Percentiles rank a stretch among this genome's conserved stretches.
Evolutionary conservation across 2,888 invertebrate species (phyloP).

Genomic region (Cephus pygmeus): DNA sequence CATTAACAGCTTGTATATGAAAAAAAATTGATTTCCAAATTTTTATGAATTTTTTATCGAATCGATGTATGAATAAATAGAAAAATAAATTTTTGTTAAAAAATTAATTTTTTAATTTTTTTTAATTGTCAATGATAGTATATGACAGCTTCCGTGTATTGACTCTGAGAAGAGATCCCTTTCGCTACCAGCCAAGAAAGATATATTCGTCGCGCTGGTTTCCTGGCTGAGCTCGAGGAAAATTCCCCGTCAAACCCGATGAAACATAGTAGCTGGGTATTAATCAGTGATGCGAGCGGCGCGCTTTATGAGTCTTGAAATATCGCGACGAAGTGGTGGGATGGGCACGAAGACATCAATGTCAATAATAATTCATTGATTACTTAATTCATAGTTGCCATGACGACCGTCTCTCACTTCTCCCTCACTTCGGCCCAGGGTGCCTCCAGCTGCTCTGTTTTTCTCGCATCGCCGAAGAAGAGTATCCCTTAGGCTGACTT

Average conservation of each 20-base stretch:
- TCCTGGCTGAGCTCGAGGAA: not conserved
- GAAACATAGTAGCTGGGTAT: constrained; percentile 53
- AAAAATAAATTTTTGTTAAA: too few relatives aligned
- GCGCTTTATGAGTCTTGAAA: constrained; percentile 56
- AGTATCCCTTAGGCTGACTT: constrained; percentile 36
- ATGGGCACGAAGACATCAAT: constrained; percentile 61
- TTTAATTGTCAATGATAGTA: not conserved
- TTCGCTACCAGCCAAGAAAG: not conserved
- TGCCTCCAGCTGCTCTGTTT: constrained; percentile 56
- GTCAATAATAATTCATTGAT: constrained; percentile 67
- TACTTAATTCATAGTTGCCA: constrained; percentile 64
- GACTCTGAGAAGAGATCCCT: not conserved
- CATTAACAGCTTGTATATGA: too few relatives aligned
- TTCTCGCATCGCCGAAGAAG: constrained; percentile 55
- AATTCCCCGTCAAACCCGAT: constrained; percentile 36
- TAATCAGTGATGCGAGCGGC: constrained; percentile 51
- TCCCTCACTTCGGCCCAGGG: constrained; percentile 22
- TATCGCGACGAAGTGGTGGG: constrained; percentile 42
- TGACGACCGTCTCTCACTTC: constrained; percentile 56
- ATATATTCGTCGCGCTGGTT: not conserved
- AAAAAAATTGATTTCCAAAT: not conserved
- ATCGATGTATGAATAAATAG: not conserved
- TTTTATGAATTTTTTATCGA: not conserved
- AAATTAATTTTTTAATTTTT: not conserved
- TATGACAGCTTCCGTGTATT: not conserved